Conservation (phyloP, 2,797 vertebrate species). For the Pipistrellus pipistrellus region DNA sequence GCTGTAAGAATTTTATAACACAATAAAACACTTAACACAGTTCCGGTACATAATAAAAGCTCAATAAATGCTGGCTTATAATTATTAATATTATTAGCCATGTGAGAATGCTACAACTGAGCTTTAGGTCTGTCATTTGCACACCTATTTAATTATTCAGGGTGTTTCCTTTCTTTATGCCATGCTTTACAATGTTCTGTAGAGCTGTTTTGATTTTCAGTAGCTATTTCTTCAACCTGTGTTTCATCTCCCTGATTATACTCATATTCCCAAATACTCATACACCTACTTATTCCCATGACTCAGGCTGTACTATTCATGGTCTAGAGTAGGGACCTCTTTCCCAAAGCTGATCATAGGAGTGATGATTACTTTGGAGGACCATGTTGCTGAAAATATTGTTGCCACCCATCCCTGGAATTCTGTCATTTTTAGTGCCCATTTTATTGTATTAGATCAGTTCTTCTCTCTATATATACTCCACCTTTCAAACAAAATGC, state of each 20-base stretch:
- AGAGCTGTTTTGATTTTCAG: slow-evolving; percentile 13
- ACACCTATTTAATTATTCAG: neutral
- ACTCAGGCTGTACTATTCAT: neutral
- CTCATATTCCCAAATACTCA: neutral
- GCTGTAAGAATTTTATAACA: neutral
- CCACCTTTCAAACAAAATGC: slow-evolving; percentile 34
- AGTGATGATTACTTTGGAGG: neutral
- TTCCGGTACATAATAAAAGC: neutral
- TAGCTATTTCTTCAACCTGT: slow-evolving; percentile 12
- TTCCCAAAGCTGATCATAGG: neutral
- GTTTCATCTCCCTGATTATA: neutral
- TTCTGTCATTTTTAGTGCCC: neutral
- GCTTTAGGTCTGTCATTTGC: neutral
- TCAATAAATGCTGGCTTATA: slow-evolving; percentile 12
- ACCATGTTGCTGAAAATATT: neutral
- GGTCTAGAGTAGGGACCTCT: neutral
- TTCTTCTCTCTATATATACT: neutral
- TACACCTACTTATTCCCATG: neutral
- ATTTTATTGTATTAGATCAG: slow-evolving; percentile 17
- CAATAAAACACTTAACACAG: neutral
- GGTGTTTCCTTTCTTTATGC: neutral
- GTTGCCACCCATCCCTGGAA: neutral
- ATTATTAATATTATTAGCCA: neutral
- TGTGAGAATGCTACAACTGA: neutral
- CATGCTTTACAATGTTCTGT: neutral